Evolutionary conservation across 2,113 vertebrate genomes (phyloP).

Genomic region (Rissa tridactyla): DNA sequence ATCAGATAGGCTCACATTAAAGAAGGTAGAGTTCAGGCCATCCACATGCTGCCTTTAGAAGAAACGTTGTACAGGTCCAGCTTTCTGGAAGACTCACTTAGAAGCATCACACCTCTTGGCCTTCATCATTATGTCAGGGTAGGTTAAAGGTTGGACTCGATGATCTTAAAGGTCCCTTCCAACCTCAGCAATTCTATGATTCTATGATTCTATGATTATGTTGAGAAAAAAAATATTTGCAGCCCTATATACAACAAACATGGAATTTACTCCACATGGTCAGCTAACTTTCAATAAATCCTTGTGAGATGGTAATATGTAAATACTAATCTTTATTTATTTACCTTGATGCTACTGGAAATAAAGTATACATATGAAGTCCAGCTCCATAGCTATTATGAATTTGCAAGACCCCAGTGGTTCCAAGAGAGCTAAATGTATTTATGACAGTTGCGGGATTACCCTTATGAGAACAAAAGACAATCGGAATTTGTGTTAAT

Average conservation of each 20-base stretch:
- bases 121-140: not conserved
- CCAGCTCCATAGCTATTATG: not conserved
- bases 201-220: too few species aligned
- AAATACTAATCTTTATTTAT: not conserved
- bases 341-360: not conserved
- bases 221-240: not conserved
- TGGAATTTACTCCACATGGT: not conserved
- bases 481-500: not conserved
- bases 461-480: not conserved
- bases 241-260: not conserved
- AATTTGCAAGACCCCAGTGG: not conserved
- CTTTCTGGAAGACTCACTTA: not conserved
- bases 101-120: not conserved
- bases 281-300: not conserved
- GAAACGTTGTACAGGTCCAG: rapidly evolving
- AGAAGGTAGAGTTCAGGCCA: not conserved
- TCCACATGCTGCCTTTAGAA: not conserved
- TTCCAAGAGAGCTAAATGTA: not conserved
- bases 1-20: not conserved
- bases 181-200: too few species aligned
- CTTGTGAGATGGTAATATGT: not conserved
- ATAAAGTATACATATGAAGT: not conserved
- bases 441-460: not conserved
- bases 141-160: too few species aligned
- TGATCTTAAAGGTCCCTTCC: too few species aligned